Evolutionary conservation across 2,113 vertebrate species (phyloP).

Genomic region (Camelus bactrianus): DNA sequence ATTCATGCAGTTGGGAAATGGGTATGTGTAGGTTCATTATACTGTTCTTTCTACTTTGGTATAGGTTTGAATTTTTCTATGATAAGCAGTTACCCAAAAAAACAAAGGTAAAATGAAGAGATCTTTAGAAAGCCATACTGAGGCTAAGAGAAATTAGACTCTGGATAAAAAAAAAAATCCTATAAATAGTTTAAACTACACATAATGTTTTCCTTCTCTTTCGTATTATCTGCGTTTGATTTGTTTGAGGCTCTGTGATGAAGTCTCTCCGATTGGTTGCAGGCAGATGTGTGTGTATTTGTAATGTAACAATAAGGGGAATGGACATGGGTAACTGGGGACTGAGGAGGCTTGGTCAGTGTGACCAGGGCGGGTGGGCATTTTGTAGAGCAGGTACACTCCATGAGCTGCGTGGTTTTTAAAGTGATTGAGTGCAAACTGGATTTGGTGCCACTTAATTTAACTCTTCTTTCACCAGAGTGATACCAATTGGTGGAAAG

Average conservation of each 20-base stretch:
- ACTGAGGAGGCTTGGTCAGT: background rate
- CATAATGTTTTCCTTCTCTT: background rate
- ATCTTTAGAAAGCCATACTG: background rate
- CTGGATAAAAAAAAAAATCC: background rate
- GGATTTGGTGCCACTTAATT: constrained; percentile 3
- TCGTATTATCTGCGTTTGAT: background rate
- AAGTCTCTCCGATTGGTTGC: background rate
- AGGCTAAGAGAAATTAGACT: background rate
- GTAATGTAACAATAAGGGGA: background rate
- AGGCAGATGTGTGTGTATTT: background rate
- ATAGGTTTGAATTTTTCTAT: constrained; percentile 2
- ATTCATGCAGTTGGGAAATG: background rate
- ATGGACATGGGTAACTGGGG: background rate
- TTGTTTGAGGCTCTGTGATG: background rate
- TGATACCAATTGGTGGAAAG: constrained; percentile 99
- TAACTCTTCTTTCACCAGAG: constrained; percentile 87
- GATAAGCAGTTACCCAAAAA: background rate
- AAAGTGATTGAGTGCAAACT: background rate
- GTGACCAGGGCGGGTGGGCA: background rate
- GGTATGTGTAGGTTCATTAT: background rate
- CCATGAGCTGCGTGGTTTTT: background rate
- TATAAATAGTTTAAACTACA: background rate
- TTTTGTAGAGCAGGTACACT: background rate
- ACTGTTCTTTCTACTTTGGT: constrained; percentile 15
- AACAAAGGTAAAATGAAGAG: constrained; percentile 29